Conservation (phyloP, 2,113 vertebrate genomes). For the Macquaria australasica region DNA sequence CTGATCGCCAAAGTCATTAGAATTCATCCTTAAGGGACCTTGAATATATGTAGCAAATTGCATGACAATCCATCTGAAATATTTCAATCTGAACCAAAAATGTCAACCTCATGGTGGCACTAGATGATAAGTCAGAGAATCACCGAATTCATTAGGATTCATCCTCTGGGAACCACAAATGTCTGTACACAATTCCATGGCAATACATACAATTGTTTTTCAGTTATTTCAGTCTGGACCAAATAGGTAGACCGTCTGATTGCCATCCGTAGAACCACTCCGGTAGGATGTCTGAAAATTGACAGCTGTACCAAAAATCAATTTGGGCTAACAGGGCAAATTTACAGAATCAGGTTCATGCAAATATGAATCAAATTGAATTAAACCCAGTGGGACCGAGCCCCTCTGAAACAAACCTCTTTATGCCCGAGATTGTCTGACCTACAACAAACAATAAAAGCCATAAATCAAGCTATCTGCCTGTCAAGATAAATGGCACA, state of each 20-base stretch:
- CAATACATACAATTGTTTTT: background rate
- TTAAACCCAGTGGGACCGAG: slow-evolving; percentile 18
- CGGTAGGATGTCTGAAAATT: background rate
- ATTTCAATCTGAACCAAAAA: background rate
- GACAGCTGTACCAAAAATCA: slow-evolving; percentile 13
- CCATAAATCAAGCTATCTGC: slow-evolving; percentile 63
- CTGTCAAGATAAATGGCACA: slow-evolving; percentile 51
- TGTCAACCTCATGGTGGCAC: background rate
- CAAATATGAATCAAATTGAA: slow-evolving; percentile 43
- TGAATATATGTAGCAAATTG: background rate
- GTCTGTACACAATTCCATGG: background rate
- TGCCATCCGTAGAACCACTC: accelerated
- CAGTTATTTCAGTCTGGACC: background rate
- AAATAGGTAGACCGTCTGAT: background rate
- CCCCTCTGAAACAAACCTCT: slow-evolving; percentile 29
- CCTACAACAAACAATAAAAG: slow-evolving; percentile 54
- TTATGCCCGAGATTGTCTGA: slow-evolving; percentile 6
- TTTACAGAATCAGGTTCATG: slow-evolving; percentile 29
- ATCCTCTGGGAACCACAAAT: background rate
- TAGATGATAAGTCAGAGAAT: background rate
- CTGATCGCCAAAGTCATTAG: too few relatives aligned
- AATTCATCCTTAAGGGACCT: background rate
- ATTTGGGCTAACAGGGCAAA: slow-evolving; percentile 11
- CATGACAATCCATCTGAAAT: background rate
- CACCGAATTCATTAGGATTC: background rate